Evolutionary conservation across 1,140 invertebrate species (phyloP).

Genomic region (Philaenus spumarius): DNA sequence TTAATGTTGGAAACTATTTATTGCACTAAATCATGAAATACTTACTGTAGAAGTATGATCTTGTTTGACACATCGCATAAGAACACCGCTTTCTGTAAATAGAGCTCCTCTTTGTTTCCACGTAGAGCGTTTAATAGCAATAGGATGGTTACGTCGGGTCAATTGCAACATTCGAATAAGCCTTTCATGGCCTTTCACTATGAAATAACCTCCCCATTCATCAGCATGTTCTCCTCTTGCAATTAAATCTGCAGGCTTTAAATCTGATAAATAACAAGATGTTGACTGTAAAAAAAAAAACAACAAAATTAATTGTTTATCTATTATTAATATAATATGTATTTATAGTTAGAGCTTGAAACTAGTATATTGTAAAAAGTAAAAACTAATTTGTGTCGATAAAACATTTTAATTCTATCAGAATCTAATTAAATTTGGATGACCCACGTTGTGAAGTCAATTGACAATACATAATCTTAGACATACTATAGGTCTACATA

Average conservation of each 20-base stretch:
- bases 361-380: too few relatives aligned
- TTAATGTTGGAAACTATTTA: too few relatives aligned
- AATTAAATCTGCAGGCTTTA: slow-evolving; percentile 70
- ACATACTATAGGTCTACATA: too few relatives aligned
- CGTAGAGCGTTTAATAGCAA: slow-evolving; percentile 66
- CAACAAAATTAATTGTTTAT: slow-evolving; percentile 72
- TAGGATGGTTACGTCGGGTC: slow-evolving; percentile 78
- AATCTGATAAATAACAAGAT: slow-evolving; percentile 70
- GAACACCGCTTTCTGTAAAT: slow-evolving; percentile 81
- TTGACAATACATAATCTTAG: too few relatives aligned
- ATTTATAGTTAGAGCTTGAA: too few relatives aligned
- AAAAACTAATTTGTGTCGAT: too few relatives aligned
- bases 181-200: slow-evolving; percentile 87
- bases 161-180: slow-evolving; percentile 81
- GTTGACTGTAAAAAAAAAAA: slow-evolving; percentile 63
- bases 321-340: too few relatives aligned
- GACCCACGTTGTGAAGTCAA: too few relatives aligned
- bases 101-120: slow-evolving; percentile 79
- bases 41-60: slow-evolving; percentile 71
- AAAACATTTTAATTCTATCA: too few relatives aligned
- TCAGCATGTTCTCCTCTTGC: slow-evolving; percentile 78
- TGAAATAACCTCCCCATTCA: slow-evolving; percentile 96
- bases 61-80: slow-evolving; percentile 69
- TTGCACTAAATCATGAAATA: too few relatives aligned
- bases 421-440: too few relatives aligned